Base-by-base conservation (phyloP, 2,113 vertebrate genomes). In the Motacilla alba region DNA sequence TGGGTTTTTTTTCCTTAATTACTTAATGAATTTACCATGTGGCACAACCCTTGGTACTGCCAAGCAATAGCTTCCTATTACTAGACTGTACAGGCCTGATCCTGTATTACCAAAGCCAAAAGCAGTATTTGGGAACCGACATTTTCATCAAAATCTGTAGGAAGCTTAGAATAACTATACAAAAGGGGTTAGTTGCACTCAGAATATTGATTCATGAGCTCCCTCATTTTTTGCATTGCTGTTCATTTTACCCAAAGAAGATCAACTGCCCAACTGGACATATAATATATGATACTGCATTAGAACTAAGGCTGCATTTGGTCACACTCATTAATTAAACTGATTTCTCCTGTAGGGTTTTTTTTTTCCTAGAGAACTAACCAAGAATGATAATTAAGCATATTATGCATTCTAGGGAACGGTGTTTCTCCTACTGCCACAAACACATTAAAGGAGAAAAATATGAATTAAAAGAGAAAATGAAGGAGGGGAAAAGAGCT, bases 241-340 rank as follows among this genome's bases (percentile, higher is more conserved):
- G 37, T 63, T 97, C 79, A 47, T 93, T 96, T 94, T 89, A 94
- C 70, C 74, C 58, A 27, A 91, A 89, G 63, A 91, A 94, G 81
- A 95, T 82, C 95, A 95, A 69, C 95, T 97, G 96, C 91, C 95
- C 95, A 95, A 81, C 62, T 93, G 94, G 96, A 95, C 91, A 31
- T 85, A 53, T 95, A 95, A 96, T 96, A 92, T 96, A 95, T 94
- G 94, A 77, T 93, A 69, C 93, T 79, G 87, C 94, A 94, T 96
- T 96, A 97, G 53, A 94, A 86, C 74, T 69, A 77, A 94, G 87
- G 84, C 91, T 91, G 94, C 84, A 47, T 87, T 95, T 95, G 94
- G 93, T 91, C 89, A 83, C 83, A 67, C 78, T 96, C 93, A 94
- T 95, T 97, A 96, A 96, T 96, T 97, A 95, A 91, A 96, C 93